phyloP scores from a whole-genome alignment of 1,140 invertebrate species.

The Panagrolaimus sp. region DNA sequence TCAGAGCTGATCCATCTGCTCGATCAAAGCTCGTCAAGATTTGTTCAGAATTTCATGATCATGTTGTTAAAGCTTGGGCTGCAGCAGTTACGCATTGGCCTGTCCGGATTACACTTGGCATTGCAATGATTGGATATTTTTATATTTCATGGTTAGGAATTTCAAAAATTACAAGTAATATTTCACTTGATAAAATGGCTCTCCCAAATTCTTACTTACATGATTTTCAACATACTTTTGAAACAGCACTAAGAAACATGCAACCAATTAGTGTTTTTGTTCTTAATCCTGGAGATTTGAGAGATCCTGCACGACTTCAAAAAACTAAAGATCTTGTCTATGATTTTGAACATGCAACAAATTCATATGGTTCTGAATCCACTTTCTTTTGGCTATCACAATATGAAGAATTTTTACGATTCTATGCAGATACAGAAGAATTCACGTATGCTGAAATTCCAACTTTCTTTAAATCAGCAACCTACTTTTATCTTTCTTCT shows the following conservation, averaged over 20 bases:
- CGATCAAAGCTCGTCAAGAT: conserved; percentile 24
- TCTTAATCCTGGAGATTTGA: conserved; percentile 49
- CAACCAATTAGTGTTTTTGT: conserved; percentile 56
- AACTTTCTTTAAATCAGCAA: conserved; percentile 51
- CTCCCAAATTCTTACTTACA: conserved; percentile 54
- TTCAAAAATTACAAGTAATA: conserved; percentile 45
- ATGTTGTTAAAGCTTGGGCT: conserved; percentile 31
- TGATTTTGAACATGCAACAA: conserved; percentile 52
- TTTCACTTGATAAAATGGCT: conserved; percentile 57
- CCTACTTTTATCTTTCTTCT: conserved; percentile 52
- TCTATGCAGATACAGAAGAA: conserved; percentile 51
- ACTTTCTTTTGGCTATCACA: conserved; percentile 56
- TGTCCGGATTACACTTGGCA: conserved; percentile 30
- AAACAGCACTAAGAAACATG: conserved; percentile 52
- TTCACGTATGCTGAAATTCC: conserved; percentile 52
- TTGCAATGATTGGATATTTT: conserved; percentile 48
- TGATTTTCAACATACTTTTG: conserved; percentile 49
- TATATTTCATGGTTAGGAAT: conserved; percentile 52
- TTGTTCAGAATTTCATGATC: conserved; percentile 27
- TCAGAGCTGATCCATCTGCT: conserved; percentile 47
- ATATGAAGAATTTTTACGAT: conserved; percentile 53
- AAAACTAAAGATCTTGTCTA: conserved; percentile 46
- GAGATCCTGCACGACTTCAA: conserved; percentile 48
- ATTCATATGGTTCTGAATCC: conserved; percentile 51
- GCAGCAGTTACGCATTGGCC: conserved; percentile 39